phyloP scores from a whole-genome alignment of 2,113 vertebrate genomes.

The Anas platyrhynchos region DNA sequence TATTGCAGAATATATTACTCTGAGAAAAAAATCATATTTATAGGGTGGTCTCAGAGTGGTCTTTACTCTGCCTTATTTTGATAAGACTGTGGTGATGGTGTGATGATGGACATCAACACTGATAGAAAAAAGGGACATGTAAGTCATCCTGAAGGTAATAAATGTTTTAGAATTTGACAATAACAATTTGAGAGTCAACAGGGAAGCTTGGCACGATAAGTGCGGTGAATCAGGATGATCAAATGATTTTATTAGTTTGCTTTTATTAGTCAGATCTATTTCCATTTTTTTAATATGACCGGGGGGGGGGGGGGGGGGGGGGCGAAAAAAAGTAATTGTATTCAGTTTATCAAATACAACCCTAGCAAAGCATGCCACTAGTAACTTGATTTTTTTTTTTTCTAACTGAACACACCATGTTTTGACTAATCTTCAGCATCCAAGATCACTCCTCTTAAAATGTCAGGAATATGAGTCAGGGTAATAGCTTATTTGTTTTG shows the following conservation, averaged over 20 bases:
- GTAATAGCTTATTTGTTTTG: slow-evolving; percentile 16
- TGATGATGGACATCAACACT: slow-evolving; percentile 59
- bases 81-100: neutral
- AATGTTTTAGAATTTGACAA: slow-evolving; percentile 73
- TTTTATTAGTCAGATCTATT: slow-evolving; percentile 85
- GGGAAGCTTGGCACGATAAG: slow-evolving; percentile 76
- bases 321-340: slow-evolving; percentile 69
- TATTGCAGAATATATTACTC: neutral
- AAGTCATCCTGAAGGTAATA: slow-evolving; percentile 70
- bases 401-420: slow-evolving; percentile 23
- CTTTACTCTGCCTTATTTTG: neutral
- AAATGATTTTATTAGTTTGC: slow-evolving; percentile 84
- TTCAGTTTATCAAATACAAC: slow-evolving; percentile 77
- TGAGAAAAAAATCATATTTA: neutral
- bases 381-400: slow-evolving; percentile 55
- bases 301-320: neutral
- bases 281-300: slow-evolving; percentile 77
- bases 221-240: slow-evolving; percentile 83
- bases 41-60: neutral
- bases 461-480: neutral
- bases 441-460: slow-evolving; percentile 7
- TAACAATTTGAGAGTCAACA: slow-evolving; percentile 81
- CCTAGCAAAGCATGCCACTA: slow-evolving; percentile 19
- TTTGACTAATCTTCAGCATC: slow-evolving; percentile 32
- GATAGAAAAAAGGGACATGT: neutral